phyloP scores from a whole-genome alignment of 2,797 vertebrate genomes.

The Sus cebifrons region DNA sequence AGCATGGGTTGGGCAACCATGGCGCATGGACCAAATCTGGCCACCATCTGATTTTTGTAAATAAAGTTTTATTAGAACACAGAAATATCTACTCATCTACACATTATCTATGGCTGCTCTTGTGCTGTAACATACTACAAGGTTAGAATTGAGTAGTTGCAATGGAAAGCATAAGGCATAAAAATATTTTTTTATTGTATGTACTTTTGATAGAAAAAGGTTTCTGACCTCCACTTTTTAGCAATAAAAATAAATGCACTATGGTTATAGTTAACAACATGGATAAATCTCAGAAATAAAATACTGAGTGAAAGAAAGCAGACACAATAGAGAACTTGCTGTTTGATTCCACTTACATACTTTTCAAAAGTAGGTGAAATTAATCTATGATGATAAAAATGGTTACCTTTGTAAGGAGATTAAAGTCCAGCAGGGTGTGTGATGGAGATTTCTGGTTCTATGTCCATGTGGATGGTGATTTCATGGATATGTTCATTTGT shows the following conservation, averaged over 20 bases:
- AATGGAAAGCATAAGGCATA: not conserved
- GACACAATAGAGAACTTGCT: not conserved
- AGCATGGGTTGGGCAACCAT: not conserved
- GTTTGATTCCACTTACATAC: not conserved
- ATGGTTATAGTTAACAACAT: not conserved
- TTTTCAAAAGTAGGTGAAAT: not conserved
- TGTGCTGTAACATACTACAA: not conserved
- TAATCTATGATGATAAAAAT: not conserved
- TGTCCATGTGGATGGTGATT: not conserved
- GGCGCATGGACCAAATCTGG: not conserved
- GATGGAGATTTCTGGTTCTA: not conserved
- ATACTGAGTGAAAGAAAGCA: not conserved
- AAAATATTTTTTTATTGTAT: not conserved
- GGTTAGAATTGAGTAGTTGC: not conserved
- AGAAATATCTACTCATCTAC: not conserved
- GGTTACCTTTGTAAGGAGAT: not conserved
- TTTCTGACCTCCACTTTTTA: not conserved
- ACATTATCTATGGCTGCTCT: not conserved
- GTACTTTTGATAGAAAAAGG: not conserved
- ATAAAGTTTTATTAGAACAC: not conserved
- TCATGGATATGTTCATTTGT: not conserved
- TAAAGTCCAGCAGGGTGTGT: not conserved
- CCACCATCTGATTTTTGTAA: not conserved
- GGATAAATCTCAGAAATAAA: conserved; percentile 18
- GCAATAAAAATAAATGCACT: not conserved